Base-by-base conservation (phyloP, 2,888 invertebrate species). In the Eristalinus sepulchralis region DNA sequence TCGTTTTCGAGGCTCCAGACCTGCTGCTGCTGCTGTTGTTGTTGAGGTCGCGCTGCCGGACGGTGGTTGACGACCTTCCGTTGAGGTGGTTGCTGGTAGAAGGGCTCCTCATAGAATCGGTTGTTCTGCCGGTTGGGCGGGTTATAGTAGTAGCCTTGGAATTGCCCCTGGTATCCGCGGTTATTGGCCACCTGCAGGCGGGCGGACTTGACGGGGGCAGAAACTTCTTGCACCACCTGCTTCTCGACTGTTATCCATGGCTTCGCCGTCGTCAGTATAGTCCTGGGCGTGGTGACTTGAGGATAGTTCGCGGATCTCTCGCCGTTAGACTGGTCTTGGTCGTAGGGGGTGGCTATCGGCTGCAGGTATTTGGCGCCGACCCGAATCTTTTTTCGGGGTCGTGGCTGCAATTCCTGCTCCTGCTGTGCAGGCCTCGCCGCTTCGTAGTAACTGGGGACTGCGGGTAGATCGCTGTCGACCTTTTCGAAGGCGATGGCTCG, bases 231-330 rank as follows among this genome's bases (percentile, higher is more conserved):
- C 1, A 90, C 88, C 8, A 89, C 88, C 62, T 90, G 90, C 70
- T 91, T 90, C 39, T 90, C 90, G 3, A 91, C 88, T 0, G 91
- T 88, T 1, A 90, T 73, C 91, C 91, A 91, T 1, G 89, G 88
- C 31, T 79, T 88, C 55, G 88, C 88, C 6, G 89, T 89, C 9
- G 88, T 87, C 5, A 73, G 95, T 95, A 13, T 95, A 95, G 91
- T 95, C 95, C 91, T 95, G 95, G 39, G 94, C 94, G 89, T 95
- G 94, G 91, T 94, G 93, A 89, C 93, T 91, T 8, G 95, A 94
- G 89, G 94, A 94, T 20, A 94, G 92, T 8, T 95, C 1, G 75
- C 4, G 2, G 70, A 72, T 95, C 94, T 94, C 1, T 88, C 81
- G n/a, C 90, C 89, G 8, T 89, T 27, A 0, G 75, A 68, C 53